A percentile compares a stretch with the other conserved stretches of the same genome.
Conservation (phyloP, 2,113 vertebrate species). For the Mixornis gularis region DNA sequence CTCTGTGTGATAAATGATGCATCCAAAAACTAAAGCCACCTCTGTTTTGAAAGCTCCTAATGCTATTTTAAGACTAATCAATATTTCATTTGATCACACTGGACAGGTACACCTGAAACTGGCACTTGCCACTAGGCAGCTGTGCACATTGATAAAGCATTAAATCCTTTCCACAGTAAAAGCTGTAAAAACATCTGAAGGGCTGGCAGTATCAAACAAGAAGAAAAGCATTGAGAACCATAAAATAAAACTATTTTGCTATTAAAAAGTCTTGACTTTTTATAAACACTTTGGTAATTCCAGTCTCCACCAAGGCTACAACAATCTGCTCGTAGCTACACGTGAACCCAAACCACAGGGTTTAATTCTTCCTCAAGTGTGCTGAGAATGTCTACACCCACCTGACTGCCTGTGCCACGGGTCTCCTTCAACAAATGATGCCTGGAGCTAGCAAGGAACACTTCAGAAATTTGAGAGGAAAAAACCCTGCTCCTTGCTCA, state of each 20-base stretch:
- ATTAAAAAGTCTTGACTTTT: neutral
- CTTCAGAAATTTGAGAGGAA: neutral
- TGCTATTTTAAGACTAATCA: neutral
- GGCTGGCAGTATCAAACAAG: fast-evolving
- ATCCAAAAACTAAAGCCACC: neutral
- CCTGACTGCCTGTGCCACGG: fast-evolving
- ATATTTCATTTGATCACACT: neutral
- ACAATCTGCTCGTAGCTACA: fast-evolving
- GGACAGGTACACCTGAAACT: neutral
- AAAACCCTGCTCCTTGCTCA: neutral
- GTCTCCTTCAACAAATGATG: neutral
- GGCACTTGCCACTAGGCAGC: neutral
- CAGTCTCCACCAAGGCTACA: neutral
- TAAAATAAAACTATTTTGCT: neutral
- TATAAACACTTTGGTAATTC: neutral
- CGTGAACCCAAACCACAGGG: fast-evolving
- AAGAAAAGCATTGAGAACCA: neutral
- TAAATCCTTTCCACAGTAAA: neutral
- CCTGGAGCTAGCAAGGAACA: neutral
- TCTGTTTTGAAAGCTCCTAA: neutral
- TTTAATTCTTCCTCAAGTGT: no score
- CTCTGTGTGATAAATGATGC: neutral
- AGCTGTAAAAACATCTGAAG: neutral
- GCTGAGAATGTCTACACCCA: neutral
- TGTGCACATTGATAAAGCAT: neutral